Evolutionary conservation across 2,113 vertebrate species (phyloP).

Genomic region (Notothenia coriiceps): DNA sequence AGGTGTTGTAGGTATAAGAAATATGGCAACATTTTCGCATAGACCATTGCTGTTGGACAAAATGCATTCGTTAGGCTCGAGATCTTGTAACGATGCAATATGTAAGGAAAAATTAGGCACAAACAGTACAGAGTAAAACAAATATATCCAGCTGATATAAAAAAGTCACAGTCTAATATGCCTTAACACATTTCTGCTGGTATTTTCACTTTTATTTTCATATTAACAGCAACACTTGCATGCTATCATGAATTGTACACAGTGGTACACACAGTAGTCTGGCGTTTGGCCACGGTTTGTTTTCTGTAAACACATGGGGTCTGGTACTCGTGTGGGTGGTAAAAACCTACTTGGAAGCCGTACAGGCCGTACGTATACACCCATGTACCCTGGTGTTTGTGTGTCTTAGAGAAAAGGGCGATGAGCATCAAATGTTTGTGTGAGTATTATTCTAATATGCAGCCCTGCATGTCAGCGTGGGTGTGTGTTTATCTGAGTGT

Average conservation of each 20-base stretch:
- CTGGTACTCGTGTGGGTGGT: conserved; percentile 53
- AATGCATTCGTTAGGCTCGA: not conserved
- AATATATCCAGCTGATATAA: too few species aligned
- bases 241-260: not conserved
- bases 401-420: conserved; percentile 21
- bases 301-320: conserved; percentile 73
- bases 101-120: too few species aligned
- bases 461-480: conserved; percentile 52
- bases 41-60: not conserved
- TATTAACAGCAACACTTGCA: not conserved
- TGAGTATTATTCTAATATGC: conserved; percentile 34
- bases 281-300: conserved; percentile 60
- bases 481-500: conserved; percentile 60
- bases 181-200: not conserved
- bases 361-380: conserved; percentile 26
- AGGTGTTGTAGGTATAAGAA: not conserved
- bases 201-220: not conserved
- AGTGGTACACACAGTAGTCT: conserved; percentile 23
- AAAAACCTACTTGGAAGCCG: conserved; percentile 62
- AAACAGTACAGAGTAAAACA: too few species aligned
- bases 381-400: conserved; percentile 17
- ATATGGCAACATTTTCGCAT: not conserved
- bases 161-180: not conserved
- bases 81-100: not conserved
- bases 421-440: conserved; percentile 40